These are phyloP conservation scores for Leucosticte australis DNA, from an alignment of 2,113 vertebrate genomes.

Conservation along the genomic window DNA sequence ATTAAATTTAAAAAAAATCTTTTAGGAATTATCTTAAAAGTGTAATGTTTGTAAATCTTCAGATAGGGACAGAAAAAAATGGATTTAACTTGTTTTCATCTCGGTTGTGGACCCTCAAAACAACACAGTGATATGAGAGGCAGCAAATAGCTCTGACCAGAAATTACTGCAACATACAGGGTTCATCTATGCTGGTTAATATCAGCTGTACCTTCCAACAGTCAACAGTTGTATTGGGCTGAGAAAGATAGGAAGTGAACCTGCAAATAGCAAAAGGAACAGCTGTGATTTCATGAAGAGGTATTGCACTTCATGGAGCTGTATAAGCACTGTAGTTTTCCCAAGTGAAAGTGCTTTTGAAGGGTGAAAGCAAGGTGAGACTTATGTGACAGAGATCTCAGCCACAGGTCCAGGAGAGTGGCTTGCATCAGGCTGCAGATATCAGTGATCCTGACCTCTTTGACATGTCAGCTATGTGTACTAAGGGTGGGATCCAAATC, in stretches of 20 bases:
- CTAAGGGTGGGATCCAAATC: not conserved
- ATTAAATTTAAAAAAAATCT: not conserved
- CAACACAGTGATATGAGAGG: not conserved
- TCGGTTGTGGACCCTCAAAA: not conserved
- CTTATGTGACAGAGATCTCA: not conserved
- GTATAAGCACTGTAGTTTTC: not conserved
- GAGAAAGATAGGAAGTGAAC: not conserved
- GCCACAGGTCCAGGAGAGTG: not conserved
- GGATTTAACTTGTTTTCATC: not conserved
- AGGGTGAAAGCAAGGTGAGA: not conserved
- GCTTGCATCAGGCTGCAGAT: not conserved
- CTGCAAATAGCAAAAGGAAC: not conserved
- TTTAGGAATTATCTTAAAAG: not conserved
- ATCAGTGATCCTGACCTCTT: not conserved
- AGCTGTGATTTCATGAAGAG: not conserved
- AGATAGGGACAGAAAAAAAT: not conserved
- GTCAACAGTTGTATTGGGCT: not conserved
- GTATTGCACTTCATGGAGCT: not conserved
- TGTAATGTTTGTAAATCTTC: not conserved
- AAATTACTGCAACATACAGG: not conserved
- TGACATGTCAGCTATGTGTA: not conserved
- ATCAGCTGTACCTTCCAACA: not conserved
- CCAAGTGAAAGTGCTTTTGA: not conserved
- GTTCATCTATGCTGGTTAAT: not conserved
- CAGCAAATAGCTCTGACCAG: not conserved